Conservation (phyloP, 2,113 vertebrate species). For the Plecotus auritus region DNA sequence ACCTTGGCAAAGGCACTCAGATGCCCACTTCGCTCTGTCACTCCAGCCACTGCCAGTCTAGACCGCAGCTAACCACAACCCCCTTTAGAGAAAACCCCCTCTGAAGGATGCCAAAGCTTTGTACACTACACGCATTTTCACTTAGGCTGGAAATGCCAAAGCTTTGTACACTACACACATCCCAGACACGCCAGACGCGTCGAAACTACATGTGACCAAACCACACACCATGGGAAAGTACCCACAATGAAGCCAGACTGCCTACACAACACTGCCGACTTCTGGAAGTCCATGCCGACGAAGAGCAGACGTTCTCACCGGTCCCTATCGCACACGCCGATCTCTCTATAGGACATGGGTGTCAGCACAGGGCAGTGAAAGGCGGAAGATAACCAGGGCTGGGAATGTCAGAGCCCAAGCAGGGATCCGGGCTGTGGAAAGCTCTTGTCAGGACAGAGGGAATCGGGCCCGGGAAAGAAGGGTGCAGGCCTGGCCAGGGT, state of each 20-base stretch:
- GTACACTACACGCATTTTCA: background rate
- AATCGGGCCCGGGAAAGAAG: background rate
- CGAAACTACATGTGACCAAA: background rate
- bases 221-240: background rate
- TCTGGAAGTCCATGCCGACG: accelerated
- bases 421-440: background rate
- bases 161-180: background rate
- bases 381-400: background rate
- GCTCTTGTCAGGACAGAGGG: background rate
- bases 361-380: accelerated
- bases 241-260: background rate
- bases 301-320: background rate
- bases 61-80: background rate
- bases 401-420: background rate
- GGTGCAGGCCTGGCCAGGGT: accelerated
- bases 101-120: background rate
- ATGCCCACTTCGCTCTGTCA: background rate
- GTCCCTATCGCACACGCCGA: background rate
- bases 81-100: background rate
- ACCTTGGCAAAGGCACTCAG: accelerated
- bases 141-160: background rate
- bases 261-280: background rate
- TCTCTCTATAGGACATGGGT: background rate
- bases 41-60: background rate
- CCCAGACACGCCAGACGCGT: background rate